A percentile compares a stretch with the other conserved stretches of the same genome.
Evolutionary conservation across 2,797 vertebrate species (phyloP).

Genomic region (Malacoctenus gilli): DNA sequence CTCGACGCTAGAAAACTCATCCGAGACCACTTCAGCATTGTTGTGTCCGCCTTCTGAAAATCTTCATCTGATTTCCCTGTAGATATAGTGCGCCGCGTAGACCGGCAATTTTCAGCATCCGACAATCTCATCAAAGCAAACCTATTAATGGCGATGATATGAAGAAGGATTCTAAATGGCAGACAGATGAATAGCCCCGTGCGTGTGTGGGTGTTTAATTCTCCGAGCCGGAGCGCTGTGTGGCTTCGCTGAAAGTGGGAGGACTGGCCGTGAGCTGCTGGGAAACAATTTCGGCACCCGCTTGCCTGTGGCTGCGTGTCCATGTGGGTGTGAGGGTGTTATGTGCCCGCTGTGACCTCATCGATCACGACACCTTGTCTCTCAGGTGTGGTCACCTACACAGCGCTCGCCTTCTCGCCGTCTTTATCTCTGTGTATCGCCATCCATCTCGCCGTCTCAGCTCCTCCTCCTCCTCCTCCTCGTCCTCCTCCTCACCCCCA

Average conservation of each 20-base stretch:
- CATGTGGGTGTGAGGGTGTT: slow-evolving; percentile 27
- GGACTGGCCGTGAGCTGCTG: slow-evolving; percentile 45
- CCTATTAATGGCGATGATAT: slow-evolving; percentile 69
- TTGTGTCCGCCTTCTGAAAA: slow-evolving; percentile 61
- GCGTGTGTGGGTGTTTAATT: slow-evolving; percentile 66
- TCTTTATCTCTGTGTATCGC: slow-evolving; percentile 66
- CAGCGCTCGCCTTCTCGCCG: slow-evolving; percentile 56
- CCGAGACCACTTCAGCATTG: slow-evolving; percentile 67
- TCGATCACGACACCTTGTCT: slow-evolving; percentile 75
- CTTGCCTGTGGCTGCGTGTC: background rate
- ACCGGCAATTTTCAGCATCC: slow-evolving; percentile 67
- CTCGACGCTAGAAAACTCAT: slow-evolving; percentile 65
- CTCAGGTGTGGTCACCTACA: slow-evolving; percentile 73
- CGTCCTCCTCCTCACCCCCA: slow-evolving; percentile 18
- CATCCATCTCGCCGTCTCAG: slow-evolving; percentile 58
- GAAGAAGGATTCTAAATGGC: slow-evolving; percentile 67
- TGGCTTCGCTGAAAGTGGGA: slow-evolving; percentile 44
- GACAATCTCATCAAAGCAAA: slow-evolving; percentile 76
- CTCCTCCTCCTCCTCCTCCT: slow-evolving; percentile 22
- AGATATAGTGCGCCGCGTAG: slow-evolving; percentile 63
- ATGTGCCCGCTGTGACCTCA: slow-evolving; percentile 62
- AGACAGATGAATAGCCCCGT: slow-evolving; percentile 57
- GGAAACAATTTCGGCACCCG: slow-evolving; percentile 39
- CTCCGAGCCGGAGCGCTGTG: slow-evolving; percentile 19
- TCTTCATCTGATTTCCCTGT: slow-evolving; percentile 75